A percentile compares a stretch with the other conserved stretches of the same genome.
Evolutionary conservation across 2,888 invertebrate genomes (phyloP).

Genomic region (Cataglyphis livida): DNA sequence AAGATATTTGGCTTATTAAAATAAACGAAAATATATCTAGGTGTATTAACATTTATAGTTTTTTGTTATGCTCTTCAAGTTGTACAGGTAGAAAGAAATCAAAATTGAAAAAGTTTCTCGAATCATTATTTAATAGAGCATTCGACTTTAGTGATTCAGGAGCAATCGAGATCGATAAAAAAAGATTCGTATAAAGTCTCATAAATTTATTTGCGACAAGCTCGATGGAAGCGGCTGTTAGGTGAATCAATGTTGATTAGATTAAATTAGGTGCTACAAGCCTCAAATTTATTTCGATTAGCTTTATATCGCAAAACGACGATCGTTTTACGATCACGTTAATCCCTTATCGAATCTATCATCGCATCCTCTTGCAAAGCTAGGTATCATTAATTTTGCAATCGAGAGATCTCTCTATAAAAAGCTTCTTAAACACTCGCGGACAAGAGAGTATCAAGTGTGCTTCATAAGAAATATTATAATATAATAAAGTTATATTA

Average conservation of each 20-base stretch:
- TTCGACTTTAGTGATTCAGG: neutral
- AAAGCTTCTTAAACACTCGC: slow-evolving; percentile 16
- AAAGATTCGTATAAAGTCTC: neutral
- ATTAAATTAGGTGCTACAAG: slow-evolving; percentile 6
- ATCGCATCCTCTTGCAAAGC: slow-evolving; percentile 4
- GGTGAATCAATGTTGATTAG: slow-evolving; percentile 16
- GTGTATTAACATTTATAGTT: neutral
- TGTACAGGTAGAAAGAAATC: neutral
- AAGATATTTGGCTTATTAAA: neutral
- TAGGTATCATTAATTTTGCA: slow-evolving; percentile 23
- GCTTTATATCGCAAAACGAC: neutral
- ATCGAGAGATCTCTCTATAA: neutral
- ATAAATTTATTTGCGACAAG: neutral
- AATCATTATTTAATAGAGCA: neutral
- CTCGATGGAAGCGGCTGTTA: slow-evolving; percentile 10
- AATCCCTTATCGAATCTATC: slow-evolving; percentile 17
- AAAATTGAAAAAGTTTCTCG: neutral
- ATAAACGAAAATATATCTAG: neutral
- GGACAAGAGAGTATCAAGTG: slow-evolving; percentile 20
- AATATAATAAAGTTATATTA: too few relatives aligned
- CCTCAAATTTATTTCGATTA: slow-evolving; percentile 10
- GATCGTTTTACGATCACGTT: slow-evolving; percentile 1
- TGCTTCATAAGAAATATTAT: slow-evolving; percentile 3
- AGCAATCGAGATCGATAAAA: slow-evolving; percentile 38
- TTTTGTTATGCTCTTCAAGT: neutral